Base-by-base conservation (phyloP, 2,797 vertebrate genomes). In the Rhinogobio ventralis region DNA sequence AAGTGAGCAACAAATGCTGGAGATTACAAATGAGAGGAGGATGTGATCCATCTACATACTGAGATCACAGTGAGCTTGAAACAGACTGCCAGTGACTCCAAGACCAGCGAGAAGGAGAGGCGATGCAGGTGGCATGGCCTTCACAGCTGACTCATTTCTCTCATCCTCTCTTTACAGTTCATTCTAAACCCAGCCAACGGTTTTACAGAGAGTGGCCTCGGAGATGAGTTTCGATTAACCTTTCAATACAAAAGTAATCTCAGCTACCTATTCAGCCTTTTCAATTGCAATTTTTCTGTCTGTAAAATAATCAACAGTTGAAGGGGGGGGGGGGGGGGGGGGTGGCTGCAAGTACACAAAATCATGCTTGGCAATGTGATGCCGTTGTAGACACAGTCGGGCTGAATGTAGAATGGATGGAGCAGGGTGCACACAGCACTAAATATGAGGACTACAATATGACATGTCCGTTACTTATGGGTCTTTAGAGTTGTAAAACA, bases 201-300 rank as follows among this genome's bases (percentile, higher is more conserved):
- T 77, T 84, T 87, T 81, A 81, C 64, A 51, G 77, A 76, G 66
- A 25, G 25, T 57, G 62, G 72, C 74, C 77, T 74, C 39, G n/a
- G 80, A 83, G 83, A 87, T 85, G 83, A 87, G 86, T 85, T 87
- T 87, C 78, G 60, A 87, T 82, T 87, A 85, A 85, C 83, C 74
- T 87, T 83, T 83, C 81, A 82, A 87, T 85, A 85, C 74, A 60
- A 73, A 75, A 87, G 86, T 83, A 81, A 82, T 79, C 66, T 77
- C 28, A 53, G 77, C 79, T 78, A 78, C 42, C 79, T 68, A 82
- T 83, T 82, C 81, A 83, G 69, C 77, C 79, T 82, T 82, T 85
- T 85, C 79, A 72, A 79, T 69, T 60, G 79, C 83, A 78, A 85
- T 87, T 82, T 85, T 69, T 39, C 55, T 79, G 76, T 79, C 53